Base-by-base conservation (phyloP, 2,113 vertebrate genomes). In the Syngnathus scovelli region DNA sequence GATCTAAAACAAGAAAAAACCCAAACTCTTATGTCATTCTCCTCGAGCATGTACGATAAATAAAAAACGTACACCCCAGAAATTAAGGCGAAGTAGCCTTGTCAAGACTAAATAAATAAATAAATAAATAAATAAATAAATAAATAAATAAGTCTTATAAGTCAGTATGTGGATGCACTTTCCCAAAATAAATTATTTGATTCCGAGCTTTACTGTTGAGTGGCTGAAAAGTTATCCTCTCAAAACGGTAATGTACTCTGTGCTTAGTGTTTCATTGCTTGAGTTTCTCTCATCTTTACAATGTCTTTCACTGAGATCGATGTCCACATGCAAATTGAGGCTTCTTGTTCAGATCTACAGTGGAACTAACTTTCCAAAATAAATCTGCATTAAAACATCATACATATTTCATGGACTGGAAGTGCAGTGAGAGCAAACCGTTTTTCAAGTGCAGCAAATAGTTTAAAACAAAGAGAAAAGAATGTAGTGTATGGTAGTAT, bases 391-490 rank as follows among this genome's bases (percentile, higher is more conserved):
- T 86, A 86, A 85, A 85, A 81, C 56, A 36, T 83, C 82, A 90
- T 89, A 87, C 82, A 90, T 90, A 90, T 89, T 90, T 89, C 77
- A 90, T 90, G 64, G 61, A 69, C 64, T 70, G 82, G 73, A 87
- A 89, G 85, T 85, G 85, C 81, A 80, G 75, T 83, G 77, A 83
- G 80, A 89, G 84, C 75, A 79, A 83, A 78, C 75, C 68, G 18
- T 76, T 87, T 88, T 86, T 85, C 73, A 76, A 83, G 44, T 68
- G 77, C 44, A 80, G 46, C 0, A 44, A 23, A 13, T 66, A 86
- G 68, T 83, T 86, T 73, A 65, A 70, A 79, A 76, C 66, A 80
- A 83, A 75, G 74, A 55, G 68, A 38, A 74, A 86, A 84, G 69
- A 68, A 67, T 65, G 46, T 74, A 68, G 64, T 76, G 83, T 85